A percentile compares a stretch with the other conserved stretches of the same genome.
Evolutionary conservation across 2,797 vertebrate genomes (phyloP).

Genomic region (Oophaga sylvatica): DNA sequence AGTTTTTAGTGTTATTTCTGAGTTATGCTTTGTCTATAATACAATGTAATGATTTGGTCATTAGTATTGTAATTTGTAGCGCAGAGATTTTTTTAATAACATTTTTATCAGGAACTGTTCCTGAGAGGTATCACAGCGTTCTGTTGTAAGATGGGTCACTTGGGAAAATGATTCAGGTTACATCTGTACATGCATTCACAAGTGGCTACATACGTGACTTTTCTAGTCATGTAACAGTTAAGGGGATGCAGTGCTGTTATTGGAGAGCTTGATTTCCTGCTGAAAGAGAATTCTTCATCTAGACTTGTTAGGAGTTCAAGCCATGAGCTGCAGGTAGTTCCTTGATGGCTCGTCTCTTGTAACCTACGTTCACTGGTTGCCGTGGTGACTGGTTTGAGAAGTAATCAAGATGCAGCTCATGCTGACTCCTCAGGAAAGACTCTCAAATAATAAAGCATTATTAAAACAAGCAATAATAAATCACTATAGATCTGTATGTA

Average conservation of each 20-base stretch:
- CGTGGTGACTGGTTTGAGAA: constrained; percentile 48
- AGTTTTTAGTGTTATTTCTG: no score
- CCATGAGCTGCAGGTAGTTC: constrained; percentile 57
- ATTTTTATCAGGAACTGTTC: background rate
- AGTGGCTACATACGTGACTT: background rate
- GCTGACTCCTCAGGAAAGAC: constrained; percentile 50
- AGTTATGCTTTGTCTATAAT: no score
- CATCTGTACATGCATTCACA: background rate
- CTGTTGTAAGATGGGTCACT: background rate
- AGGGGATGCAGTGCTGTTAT: background rate
- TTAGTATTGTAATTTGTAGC: no score
- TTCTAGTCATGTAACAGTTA: constrained; percentile 20
- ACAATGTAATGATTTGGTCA: no score
- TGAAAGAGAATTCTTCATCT: constrained; percentile 36
- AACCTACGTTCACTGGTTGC: constrained; percentile 44
- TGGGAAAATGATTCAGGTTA: background rate
- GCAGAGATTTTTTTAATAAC: background rate
- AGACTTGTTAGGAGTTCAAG: constrained; percentile 46
- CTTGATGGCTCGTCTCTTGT: constrained; percentile 34
- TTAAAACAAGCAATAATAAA: constrained; percentile 32
- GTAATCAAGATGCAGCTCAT: constrained; percentile 59
- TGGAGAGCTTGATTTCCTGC: constrained; percentile 14
- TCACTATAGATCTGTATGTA: background rate
- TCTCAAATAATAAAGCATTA: constrained; percentile 44
- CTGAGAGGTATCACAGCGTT: background rate